These are phyloP conservation scores for Conus canariensis DNA, from an alignment of 2,888 invertebrate species.

Conservation along the genomic window DNA sequence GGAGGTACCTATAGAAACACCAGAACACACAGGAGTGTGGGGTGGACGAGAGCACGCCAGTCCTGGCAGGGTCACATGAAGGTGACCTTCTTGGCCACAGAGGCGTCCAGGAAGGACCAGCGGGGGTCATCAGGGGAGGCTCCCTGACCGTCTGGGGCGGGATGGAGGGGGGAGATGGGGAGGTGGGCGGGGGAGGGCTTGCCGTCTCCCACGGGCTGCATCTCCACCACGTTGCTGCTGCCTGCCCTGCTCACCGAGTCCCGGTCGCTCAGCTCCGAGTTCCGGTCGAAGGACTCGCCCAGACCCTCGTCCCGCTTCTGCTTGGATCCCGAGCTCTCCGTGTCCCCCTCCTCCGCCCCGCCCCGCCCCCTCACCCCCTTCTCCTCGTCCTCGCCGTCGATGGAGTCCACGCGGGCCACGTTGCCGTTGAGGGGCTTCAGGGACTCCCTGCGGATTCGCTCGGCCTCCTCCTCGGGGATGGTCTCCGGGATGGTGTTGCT, in stretches of 20 bases:
- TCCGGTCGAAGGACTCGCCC: constrained; percentile 60
- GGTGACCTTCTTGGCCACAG: constrained; percentile 47
- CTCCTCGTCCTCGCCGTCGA: constrained; percentile 31
- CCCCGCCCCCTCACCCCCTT: not conserved
- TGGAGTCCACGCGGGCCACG: constrained; percentile 28
- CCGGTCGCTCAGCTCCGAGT: constrained; percentile 58
- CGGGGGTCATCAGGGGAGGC: constrained; percentile 43
- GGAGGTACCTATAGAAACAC: too few relatives aligned
- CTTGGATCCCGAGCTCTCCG: constrained; percentile 31
- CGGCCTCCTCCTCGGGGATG: constrained; percentile 65
- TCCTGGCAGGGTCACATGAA: constrained; percentile 10
- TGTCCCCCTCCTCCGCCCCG: not conserved
- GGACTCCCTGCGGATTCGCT: constrained; percentile 55
- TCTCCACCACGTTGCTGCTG: constrained; percentile 39
- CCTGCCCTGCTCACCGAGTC: constrained; percentile 50
- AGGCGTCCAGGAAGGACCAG: constrained; percentile 45
- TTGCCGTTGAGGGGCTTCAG: constrained; percentile 42
- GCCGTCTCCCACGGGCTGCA: constrained; percentile 25
- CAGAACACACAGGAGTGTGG: too few relatives aligned
- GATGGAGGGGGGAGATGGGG: constrained; percentile 42
- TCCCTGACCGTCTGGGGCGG: constrained; percentile 28
- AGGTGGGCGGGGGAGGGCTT: constrained; percentile 40
- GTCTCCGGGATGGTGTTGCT: constrained; percentile 62
- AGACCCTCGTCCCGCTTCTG: constrained; percentile 56
- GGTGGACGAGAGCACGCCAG: too few relatives aligned